Percentiles rank a stretch among this genome's conserved stretches.
phyloP scores from a whole-genome alignment of 2,113 vertebrate species.

The Phyllopteryx taeniolatus region DNA sequence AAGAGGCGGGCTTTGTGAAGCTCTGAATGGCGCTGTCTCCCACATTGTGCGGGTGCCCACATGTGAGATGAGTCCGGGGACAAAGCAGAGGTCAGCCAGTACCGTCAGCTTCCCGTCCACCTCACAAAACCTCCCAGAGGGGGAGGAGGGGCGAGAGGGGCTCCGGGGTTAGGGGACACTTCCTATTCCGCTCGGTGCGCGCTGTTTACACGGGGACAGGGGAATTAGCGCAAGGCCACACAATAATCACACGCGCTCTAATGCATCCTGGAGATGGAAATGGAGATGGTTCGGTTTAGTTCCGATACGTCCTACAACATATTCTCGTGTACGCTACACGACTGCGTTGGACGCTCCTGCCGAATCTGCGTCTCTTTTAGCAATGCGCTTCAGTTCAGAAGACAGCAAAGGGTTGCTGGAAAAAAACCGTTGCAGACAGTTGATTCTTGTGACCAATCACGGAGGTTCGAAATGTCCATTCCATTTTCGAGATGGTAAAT shows the following conservation, averaged over 20 bases:
- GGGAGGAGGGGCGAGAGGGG: slow-evolving; percentile 36
- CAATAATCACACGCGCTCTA: slow-evolving; percentile 5
- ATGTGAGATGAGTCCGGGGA: slow-evolving; percentile 59
- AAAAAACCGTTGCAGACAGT: no score
- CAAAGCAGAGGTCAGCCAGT: slow-evolving; percentile 60
- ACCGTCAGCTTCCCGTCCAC: slow-evolving; percentile 54
- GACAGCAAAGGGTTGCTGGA: no score
- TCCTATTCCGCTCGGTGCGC: slow-evolving; percentile 50
- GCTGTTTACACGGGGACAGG: slow-evolving; percentile 3
- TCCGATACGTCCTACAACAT: background rate
- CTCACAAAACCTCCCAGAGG: slow-evolving; percentile 36
- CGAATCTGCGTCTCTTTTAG: no score
- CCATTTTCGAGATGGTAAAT: no score
- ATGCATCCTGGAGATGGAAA: background rate
- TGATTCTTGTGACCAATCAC: no score
- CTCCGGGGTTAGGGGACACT: slow-evolving; percentile 56
- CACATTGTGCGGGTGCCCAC: slow-evolving; percentile 25
- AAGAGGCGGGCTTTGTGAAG: slow-evolving; percentile 16
- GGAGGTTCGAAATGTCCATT: no score
- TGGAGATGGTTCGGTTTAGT: slow-evolving; percentile 6
- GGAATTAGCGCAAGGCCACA: slow-evolving; percentile 13
- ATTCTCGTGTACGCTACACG: no score
- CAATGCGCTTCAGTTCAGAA: no score
- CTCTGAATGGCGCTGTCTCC: slow-evolving; percentile 18
- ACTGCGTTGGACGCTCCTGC: no score